Base-by-base conservation (phyloP, 2,113 vertebrate genomes). In the Odocoileus virginianus region DNA sequence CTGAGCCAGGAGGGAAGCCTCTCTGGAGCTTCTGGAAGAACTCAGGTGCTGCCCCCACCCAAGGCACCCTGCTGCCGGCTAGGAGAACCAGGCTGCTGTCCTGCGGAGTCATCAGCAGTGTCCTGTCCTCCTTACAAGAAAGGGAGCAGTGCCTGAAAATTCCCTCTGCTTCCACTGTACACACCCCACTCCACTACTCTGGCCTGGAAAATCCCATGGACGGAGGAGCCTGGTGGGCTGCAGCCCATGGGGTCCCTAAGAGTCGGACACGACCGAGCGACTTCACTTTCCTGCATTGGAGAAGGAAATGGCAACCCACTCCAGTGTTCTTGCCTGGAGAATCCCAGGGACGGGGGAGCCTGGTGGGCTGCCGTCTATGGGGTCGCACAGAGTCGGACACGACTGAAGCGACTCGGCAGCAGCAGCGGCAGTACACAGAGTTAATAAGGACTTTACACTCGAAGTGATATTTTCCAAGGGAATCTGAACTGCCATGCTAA, bases 21-120 rank as follows among this genome's bases (percentile, higher is more conserved):
- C n/a, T 71, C 47, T 16, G 8, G 15, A 83, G 58, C 2, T 45
- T 67, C 4, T 17, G 33, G 27, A 4, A 50, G 12, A 60, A 47
- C 19, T 40, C 33, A 45, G 17, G 1, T 40, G 28, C 57, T 36
- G 25, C 0, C 43, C 13, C 16, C 9, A 67, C 27, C 16, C 30
- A 52, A 67, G 13, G 58, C 55, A 76, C 7, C 0, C 27, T 45
- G 40, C 23, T 45, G 3, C 13, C 0, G 17, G 1, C 11, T 28
- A 13, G n/a, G 1, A 19, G 23, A 13, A 55, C 4, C 21, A 52
- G 43, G 55, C 50, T 27, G 61, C 25, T 3, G 25, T 8, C 30
- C 19, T 1, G 5, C 3, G 67, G 4, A 21, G 11, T 17, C 78
- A 21, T 36, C 25, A 47, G 8, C 13, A 13, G 17, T 12, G 17